Base-by-base conservation (phyloP, 1,140 invertebrate species). In the Brachionus manjavacas region DNA sequence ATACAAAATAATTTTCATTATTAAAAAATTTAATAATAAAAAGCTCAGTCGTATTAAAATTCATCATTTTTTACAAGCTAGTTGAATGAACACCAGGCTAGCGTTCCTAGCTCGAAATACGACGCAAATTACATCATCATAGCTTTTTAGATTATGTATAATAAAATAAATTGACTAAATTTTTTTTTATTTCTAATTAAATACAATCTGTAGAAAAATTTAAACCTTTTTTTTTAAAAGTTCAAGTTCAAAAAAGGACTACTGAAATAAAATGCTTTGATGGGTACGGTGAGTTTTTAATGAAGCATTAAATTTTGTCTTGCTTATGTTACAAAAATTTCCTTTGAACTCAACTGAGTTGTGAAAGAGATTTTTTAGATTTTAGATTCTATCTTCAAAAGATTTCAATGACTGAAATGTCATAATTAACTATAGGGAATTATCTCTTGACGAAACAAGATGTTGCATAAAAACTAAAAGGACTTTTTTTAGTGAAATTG, bases 41-140 rank as follows among this genome's bases (percentile, higher is more conserved):
- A 81, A 81, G 79, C 79, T 81, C 79, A 81, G 79, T 81, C 79
- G 31, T 23, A 8, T 64, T 25, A 20, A 81, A 25, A 60, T 64
- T 81, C 79, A 81, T 81, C 79, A 81, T 64, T 14, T 81, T 41
- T 43, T 43, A 31, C 79, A 81, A 60, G 52, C 20, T 68, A 55
- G 79, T 81, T 81, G 20, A 68, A 81, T 60, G 64, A 68, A 81
- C 79, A 68, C 35, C 79, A 81, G 79, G 79, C 79, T 16, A 81
- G 35, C 52, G 79, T 81, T 81, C 79, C 79, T 55, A 68, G 35
- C 52, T 41, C 46, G 64, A 68, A 68, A 81, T 81, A 81, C 79
- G 79, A 81, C 79, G 79, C 79, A 81, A 81, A 81, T 81, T 81
- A 81, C 79, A 81, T 81, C 79, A 81, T 81, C 79, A 81, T 39